These are phyloP conservation scores for Polypedilum vanderplanki DNA, from an alignment of 1,140 invertebrate species.

Conservation along the genomic window DNA sequence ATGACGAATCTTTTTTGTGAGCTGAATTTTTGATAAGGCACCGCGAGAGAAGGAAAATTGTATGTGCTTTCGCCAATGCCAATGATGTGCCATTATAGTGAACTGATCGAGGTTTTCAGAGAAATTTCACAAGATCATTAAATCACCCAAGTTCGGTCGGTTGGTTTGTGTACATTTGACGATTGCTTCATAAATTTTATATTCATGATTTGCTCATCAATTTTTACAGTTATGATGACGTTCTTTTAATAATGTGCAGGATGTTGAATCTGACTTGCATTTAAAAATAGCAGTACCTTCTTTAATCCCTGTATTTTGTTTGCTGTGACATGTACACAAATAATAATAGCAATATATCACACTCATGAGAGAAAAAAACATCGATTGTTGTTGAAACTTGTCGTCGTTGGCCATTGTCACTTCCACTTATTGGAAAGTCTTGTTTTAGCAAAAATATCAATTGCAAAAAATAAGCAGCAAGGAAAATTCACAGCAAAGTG, in stretches of 20 bases:
- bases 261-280: neutral
- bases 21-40: slow-evolving; percentile 29
- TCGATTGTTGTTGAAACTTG: neutral
- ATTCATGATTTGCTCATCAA: neutral
- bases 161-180: neutral
- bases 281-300: no score
- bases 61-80: neutral
- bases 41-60: neutral
- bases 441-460: neutral
- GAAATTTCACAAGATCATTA: slow-evolving; percentile 18
- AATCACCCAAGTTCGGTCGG: no score
- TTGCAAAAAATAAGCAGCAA: neutral
- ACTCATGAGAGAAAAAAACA: neutral
- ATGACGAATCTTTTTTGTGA: slow-evolving; percentile 19
- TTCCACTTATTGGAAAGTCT: neutral
- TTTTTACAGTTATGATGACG: slow-evolving; percentile 6
- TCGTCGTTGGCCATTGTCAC: slow-evolving; percentile 11
- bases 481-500: slow-evolving; percentile 6
- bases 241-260: neutral
- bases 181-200: neutral
- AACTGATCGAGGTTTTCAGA: neutral
- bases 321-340: slow-evolving; percentile 24
- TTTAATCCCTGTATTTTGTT: neutral
- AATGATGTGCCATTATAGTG: neutral
- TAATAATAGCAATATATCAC: slow-evolving; percentile 27